phyloP scores from a whole-genome alignment of 2,113 vertebrate genomes.

The Sapayoa aenigma region DNA sequence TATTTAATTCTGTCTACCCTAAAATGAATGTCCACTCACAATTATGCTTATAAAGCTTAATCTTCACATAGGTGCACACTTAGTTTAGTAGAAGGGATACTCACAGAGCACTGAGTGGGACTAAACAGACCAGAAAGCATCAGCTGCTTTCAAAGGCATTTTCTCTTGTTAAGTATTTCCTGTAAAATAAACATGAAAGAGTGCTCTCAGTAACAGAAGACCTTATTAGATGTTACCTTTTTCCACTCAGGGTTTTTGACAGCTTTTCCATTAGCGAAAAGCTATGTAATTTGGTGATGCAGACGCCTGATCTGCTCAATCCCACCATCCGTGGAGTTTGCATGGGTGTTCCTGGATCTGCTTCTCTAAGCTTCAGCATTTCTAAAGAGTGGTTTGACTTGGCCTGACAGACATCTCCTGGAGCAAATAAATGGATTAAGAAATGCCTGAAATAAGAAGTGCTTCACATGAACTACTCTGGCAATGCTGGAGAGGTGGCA shows the following conservation, averaged over 20 bases:
- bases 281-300: neutral
- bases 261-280: neutral
- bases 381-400: neutral
- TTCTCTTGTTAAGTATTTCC: neutral
- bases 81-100: neutral
- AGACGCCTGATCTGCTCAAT: neutral
- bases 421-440: neutral
- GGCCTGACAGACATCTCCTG: neutral
- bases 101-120: neutral
- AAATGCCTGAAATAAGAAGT: neutral
- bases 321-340: neutral
- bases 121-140: neutral
- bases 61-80: neutral
- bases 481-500: neutral
- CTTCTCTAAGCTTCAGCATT: neutral
- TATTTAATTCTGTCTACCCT: neutral
- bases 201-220: neutral
- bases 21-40: neutral
- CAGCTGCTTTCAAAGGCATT: neutral
- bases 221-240: neutral
- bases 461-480: neutral
- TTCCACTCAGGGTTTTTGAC: neutral
- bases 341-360: neutral
- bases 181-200: neutral
- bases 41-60: neutral